These are phyloP conservation scores for Diabrotica virgifera DNA, from an alignment of 1,140 invertebrate species.

Conservation along the genomic window DNA sequence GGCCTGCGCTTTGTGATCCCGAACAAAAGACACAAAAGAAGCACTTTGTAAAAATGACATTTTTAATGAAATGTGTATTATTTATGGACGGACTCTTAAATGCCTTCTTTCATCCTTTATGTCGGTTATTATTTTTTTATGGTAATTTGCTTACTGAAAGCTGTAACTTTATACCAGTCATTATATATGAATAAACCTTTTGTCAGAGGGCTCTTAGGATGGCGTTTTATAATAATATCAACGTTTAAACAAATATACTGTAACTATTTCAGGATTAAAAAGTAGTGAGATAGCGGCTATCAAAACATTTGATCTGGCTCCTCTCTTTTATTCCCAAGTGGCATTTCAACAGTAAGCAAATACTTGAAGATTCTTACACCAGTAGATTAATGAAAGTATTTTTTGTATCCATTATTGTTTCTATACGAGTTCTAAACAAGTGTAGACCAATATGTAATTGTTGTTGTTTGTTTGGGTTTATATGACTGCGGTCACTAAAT, in stretches of 20 bases:
- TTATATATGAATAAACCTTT: constrained; percentile 19
- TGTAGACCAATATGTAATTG: no score
- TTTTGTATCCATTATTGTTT: no score
- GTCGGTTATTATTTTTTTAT: constrained; percentile 35
- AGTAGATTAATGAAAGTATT: no score
- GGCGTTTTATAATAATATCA: constrained; percentile 12
- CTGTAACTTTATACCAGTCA: constrained; percentile 26
- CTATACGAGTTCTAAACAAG: no score
- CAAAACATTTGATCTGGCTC: not conserved
- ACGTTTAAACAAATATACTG: constrained; percentile 9
- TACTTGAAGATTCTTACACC: no score
- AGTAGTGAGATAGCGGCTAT: not conserved
- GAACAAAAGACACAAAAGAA: constrained; percentile 32
- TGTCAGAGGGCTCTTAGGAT: constrained; percentile 5
- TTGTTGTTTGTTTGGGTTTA: no score
- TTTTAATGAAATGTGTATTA: constrained; percentile 41
- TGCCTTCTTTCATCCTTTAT: constrained; percentile 20
- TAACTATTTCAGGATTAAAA: not conserved
- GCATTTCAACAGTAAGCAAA: no score
- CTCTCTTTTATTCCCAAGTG: not conserved
- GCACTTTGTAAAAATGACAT: constrained; percentile 40
- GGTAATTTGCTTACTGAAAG: constrained; percentile 25
- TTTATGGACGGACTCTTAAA: constrained; percentile 31
- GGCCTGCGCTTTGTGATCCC: constrained; percentile 15
- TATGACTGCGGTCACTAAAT: no score